A percentile compares a stretch with the other conserved stretches of the same genome.
Evolutionary conservation across 1,140 invertebrate genomes (phyloP).

Genomic region (Ctenoplectra terminalis): DNA sequence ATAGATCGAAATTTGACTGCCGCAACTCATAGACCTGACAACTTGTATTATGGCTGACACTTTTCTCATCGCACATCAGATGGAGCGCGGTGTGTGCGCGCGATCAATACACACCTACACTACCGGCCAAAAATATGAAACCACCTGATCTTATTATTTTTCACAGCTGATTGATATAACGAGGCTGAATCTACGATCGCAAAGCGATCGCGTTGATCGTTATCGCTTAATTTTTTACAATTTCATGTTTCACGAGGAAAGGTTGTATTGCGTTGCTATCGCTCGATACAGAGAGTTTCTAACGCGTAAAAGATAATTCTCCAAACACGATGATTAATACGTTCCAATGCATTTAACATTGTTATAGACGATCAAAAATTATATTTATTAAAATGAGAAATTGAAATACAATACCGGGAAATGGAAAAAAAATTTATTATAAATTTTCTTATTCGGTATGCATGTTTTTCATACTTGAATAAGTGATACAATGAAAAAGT

Average conservation of each 20-base stretch:
- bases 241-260: too few species aligned
- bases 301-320: background rate
- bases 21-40: background rate
- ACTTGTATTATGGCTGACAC: background rate
- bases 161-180: background rate
- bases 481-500: background rate
- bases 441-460: background rate
- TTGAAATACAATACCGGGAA: background rate
- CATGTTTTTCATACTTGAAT: background rate
- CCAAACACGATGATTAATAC: background rate
- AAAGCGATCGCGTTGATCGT: too few species aligned
- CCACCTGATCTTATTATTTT: slow-evolving; percentile 13
- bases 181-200: background rate
- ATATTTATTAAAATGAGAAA: background rate
- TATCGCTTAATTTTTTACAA: too few species aligned
- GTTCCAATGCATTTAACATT: too few species aligned
- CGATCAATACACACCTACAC: slow-evolving; percentile 14
- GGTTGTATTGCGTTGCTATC: background rate
- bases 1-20: background rate
- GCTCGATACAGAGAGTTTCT: background rate
- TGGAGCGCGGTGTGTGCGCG: slow-evolving; percentile 5
- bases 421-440: too few species aligned
- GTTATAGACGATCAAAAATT: too few species aligned
- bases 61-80: slow-evolving; percentile 20
- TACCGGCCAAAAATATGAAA: slow-evolving; percentile 18